Evolutionary conservation across 2,888 invertebrate genomes (phyloP), one percentile per base, ranked within the genome.

Genomic region (Microctonus aethiopoides): DNA sequence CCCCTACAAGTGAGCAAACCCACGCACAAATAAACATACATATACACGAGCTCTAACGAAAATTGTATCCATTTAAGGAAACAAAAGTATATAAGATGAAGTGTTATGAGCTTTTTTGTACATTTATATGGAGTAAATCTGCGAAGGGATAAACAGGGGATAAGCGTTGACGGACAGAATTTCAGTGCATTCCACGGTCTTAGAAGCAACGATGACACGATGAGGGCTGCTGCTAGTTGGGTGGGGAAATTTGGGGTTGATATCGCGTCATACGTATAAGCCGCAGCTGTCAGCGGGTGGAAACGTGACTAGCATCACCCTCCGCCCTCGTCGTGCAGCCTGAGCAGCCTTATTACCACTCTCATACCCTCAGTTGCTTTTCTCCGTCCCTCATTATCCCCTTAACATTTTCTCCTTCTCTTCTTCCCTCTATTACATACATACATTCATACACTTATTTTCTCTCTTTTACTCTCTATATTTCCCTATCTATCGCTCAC

Each of bases 261-360:
- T 86, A 85, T 80, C 81, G 74, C 83, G 83, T 86, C 85, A 86
- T 85, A 85, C 83, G 84, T 85, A 86, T 85, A 86, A 84, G 85
- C 85, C 86, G 75, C 86, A 86, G 85, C 86, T 86, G 85, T 85
- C 86, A 85, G 83, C 84, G 81, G 79, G 78, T 84, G 78, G 80
- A 84, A 84, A 85, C 86, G 86, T 86, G 86, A 86, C 86, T 85
- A 84, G 85, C 84, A 85, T 86, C 78, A 77, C 78, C 75, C 78
- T 67, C 29, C 54, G 46, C 54, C 63, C 67, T 65, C 34, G 61
- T 67, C 59, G 51, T 46, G 67, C 78, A 78, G 80, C 78, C 77
- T 75, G 78, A 80, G 81, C 80, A 80, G 83, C 83, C 85, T 85
- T 86, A 86, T 86, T 84, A 84, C 83, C 80, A 82, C 79, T 80